Evolutionary conservation across 1,140 invertebrate species (phyloP).

Genomic region (Aplysia californica): DNA sequence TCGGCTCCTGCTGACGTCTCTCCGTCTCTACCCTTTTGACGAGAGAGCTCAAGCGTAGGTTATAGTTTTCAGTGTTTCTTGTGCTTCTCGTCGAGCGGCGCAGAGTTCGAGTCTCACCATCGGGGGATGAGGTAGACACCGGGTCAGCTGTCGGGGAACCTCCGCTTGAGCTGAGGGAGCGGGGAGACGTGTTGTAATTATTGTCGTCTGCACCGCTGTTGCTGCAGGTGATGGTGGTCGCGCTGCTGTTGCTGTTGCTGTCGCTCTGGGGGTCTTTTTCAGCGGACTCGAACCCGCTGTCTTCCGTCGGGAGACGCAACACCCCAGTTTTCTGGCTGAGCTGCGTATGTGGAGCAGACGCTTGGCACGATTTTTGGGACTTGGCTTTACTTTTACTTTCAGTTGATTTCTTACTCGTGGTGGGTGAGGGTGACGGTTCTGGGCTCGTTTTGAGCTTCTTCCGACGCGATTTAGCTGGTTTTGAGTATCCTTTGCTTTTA

Average conservation of each 20-base stretch:
- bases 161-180: no score
- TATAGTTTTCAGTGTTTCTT: conserved; percentile 64
- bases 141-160: no score
- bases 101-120: not conserved
- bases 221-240: not conserved
- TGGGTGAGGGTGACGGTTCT: no score
- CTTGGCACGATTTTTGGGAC: no score
- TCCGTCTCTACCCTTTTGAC: conserved; percentile 70
- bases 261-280: not conserved
- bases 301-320: not conserved
- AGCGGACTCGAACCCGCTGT: conserved; percentile 10
- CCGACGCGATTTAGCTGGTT: not conserved
- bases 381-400: no score
- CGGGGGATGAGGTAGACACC: no score
- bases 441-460: not conserved
- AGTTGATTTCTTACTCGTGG: no score
- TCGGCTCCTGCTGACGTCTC: conserved; percentile 58
- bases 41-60: conserved; percentile 70
- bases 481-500: conserved; percentile 4
- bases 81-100: not conserved
- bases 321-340: no score
- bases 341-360: no score
- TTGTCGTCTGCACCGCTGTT: no score
- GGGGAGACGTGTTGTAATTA: no score
- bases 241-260: not conserved